These are phyloP conservation scores for Rhaphigaster nebulosa DNA, from an alignment of 2,888 invertebrate genomes.

Conservation along the genomic window DNA sequence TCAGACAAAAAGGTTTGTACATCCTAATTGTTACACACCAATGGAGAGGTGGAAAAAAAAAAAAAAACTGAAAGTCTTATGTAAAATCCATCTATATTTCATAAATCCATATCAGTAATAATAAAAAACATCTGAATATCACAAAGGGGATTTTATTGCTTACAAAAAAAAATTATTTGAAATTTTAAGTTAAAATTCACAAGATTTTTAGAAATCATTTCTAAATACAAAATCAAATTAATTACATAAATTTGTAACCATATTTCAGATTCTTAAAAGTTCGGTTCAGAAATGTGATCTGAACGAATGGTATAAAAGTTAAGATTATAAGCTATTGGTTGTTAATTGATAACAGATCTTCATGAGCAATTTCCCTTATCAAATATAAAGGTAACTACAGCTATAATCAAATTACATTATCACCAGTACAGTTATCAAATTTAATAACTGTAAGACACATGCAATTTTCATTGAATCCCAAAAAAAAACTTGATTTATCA, in stretches of 20 bases:
- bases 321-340: background rate
- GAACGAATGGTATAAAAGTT: background rate
- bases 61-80: background rate
- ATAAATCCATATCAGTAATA: background rate
- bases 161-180: background rate
- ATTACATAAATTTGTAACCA: background rate
- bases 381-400: conserved; percentile 23
- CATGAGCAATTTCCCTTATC: background rate
- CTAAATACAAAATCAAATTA: background rate
- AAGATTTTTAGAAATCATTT: background rate
- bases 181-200: background rate
- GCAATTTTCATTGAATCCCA: background rate
- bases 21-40: background rate
- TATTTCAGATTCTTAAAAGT: background rate
- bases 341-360: conserved; percentile 24
- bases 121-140: background rate
- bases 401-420: background rate
- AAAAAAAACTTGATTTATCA: background rate
- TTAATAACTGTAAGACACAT: background rate
- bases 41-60: background rate
- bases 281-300: background rate
- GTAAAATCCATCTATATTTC: conserved; percentile 2
- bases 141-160: background rate
- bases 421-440: background rate
- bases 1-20: no score